Evolutionary conservation across 2,888 invertebrate species (phyloP).

Genomic region (Sesamia inferens): DNA sequence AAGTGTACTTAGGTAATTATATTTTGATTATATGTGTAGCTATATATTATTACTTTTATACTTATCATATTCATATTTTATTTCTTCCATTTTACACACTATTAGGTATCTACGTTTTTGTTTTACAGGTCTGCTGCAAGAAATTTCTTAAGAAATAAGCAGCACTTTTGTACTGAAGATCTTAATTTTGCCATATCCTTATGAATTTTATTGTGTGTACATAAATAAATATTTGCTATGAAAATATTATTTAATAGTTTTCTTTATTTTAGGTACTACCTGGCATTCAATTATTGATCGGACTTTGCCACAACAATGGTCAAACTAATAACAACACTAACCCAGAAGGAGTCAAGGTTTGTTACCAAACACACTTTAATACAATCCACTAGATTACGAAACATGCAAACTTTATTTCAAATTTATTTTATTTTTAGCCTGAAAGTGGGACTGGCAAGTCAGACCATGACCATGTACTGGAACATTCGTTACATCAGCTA

Average conservation of each 20-base stretch:
- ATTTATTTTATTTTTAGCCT: conserved; percentile 61
- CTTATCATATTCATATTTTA: too few relatives aligned
- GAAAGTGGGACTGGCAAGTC: conserved; percentile 84
- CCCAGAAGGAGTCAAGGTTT: conserved; percentile 82
- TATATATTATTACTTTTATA: too few relatives aligned
- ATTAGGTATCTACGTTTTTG: too few relatives aligned
- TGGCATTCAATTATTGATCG: conserved; percentile 97
- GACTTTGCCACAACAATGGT: conserved; percentile 95
- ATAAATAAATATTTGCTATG: background rate
- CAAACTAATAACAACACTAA: conserved; percentile 79
- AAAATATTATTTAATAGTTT: background rate
- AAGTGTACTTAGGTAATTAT: too few relatives aligned
- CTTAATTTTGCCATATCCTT: too few relatives aligned
- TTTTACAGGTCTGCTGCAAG: too few relatives aligned
- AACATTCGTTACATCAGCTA: conserved; percentile 98
- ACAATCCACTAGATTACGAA: conserved; percentile 34
- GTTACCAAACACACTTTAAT: conserved; percentile 16
- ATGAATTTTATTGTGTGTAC: too few relatives aligned
- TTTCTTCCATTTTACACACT: too few relatives aligned
- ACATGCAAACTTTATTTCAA: background rate
- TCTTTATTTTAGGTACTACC: conserved; percentile 92
- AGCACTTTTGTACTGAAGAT: too few relatives aligned
- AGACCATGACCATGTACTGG: conserved; percentile 98
- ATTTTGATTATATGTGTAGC: too few relatives aligned
- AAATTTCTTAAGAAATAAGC: too few relatives aligned